These are phyloP conservation scores for Rallus limicola DNA, from an alignment of 2,113 vertebrate species.

Conservation along the genomic window DNA sequence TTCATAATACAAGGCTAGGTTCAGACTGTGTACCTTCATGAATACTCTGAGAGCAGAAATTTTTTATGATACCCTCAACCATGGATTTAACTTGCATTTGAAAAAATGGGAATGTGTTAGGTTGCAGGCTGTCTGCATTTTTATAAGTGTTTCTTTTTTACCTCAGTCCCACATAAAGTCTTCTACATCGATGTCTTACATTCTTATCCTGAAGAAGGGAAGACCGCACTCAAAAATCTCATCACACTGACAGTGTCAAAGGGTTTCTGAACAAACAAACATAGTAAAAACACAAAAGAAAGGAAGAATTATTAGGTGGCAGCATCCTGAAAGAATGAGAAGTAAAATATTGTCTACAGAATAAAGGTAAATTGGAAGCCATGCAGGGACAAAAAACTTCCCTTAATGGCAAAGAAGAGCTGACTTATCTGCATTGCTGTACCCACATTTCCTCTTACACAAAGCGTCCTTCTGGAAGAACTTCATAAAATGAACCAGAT, in stretches of 20 bases:
- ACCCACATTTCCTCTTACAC: not conserved
- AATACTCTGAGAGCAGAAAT: not conserved
- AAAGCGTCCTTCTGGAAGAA: not conserved
- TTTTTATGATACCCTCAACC: not conserved
- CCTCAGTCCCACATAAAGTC: not conserved
- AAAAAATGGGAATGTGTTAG: not conserved
- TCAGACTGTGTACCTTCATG: not conserved
- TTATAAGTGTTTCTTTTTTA: not conserved
- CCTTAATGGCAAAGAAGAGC: not conserved
- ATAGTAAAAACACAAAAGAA: not conserved
- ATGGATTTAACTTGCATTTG: not conserved
- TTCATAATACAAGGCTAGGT: not conserved
- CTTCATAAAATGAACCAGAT: not conserved
- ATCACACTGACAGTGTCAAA: not conserved
- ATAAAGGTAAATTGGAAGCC: not conserved
- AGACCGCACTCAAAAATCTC: not conserved
- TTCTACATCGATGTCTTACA: not conserved
- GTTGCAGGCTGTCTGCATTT: not conserved
- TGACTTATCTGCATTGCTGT: not conserved
- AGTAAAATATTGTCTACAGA: not conserved
- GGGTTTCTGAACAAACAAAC: not conserved
- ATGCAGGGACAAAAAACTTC: not conserved
- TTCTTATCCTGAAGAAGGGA: not conserved
- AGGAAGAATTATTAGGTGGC: not conserved
- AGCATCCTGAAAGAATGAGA: not conserved